phyloP scores from a whole-genome alignment of 2,888 invertebrate genomes.

The Globia sparganii region DNA sequence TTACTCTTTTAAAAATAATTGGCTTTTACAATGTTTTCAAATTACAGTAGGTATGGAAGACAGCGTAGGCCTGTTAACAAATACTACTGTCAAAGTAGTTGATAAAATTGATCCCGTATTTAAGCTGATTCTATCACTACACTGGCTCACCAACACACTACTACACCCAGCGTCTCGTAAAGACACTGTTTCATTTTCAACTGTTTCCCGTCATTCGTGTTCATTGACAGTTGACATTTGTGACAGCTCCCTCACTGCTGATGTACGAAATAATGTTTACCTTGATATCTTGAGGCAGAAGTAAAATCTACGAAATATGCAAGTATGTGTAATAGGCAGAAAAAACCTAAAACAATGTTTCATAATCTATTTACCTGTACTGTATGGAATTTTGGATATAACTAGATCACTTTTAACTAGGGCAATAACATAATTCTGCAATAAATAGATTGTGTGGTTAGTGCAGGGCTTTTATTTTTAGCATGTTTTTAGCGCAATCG shows the following conservation, averaged over 20 bases:
- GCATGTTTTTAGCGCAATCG: slow-evolving; percentile 51
- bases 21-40: no score
- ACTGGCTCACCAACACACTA: not conserved
- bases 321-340: not conserved
- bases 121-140: not conserved
- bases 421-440: slow-evolving; percentile 46
- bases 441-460: slow-evolving; percentile 44
- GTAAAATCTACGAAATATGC: not conserved
- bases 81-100: no score
- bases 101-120: not conserved
- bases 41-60: no score
- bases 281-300: not conserved
- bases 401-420: slow-evolving; percentile 16
- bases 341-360: not conserved
- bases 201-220: not conserved
- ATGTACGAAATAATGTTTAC: not conserved
- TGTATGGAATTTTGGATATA: slow-evolving; percentile 17
- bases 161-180: not conserved
- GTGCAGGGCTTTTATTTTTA: slow-evolving; percentile 47
- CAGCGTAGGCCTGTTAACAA: no score
- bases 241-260: not conserved
- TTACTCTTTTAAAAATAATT: no score
- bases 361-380: slow-evolving; percentile 26
- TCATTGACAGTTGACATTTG: not conserved
- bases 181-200: not conserved